A percentile compares a stretch with the other conserved stretches of the same genome.
Conservation (phyloP, 92 coral and sea anemone species). For the Porites divaricata region DNA sequence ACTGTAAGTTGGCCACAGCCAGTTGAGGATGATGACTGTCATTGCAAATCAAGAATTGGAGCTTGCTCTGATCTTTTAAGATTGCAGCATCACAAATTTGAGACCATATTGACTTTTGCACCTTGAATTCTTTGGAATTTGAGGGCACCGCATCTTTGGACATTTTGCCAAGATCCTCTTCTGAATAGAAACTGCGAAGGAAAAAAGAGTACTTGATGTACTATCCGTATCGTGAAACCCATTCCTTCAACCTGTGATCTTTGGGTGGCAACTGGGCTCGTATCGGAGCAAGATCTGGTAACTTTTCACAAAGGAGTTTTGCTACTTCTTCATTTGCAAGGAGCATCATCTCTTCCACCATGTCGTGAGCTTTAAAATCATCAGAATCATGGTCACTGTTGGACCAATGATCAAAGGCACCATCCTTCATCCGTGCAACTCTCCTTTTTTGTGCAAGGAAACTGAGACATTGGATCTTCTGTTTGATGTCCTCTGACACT, state of each 20-base stretch:
- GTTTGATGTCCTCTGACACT: conserved; percentile 28
- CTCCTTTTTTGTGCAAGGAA: conserved; percentile 61
- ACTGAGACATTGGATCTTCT: conserved; percentile 31
- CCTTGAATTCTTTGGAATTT: not conserved
- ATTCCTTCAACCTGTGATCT: conserved; percentile 51
- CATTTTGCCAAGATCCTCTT: not conserved
- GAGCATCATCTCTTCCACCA: conserved; percentile 84
- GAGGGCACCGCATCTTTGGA: not conserved
- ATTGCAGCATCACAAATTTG: conserved; percentile 31
- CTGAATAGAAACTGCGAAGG: conserved; percentile 38
- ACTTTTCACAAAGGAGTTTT: conserved; percentile 22
- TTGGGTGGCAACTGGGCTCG: conserved; percentile 80
- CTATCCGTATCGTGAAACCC: conserved; percentile 50
- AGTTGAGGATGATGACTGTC: conserved; percentile 68
- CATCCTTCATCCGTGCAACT: conserved; percentile 59
- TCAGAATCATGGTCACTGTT: conserved; percentile 29
- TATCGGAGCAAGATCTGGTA: conserved; percentile 53
- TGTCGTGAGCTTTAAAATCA: conserved; percentile 58
- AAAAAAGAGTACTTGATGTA: conserved; percentile 43
- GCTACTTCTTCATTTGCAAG: conserved; percentile 71
- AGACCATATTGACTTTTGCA: conserved; percentile 56
- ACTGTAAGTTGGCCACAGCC: conserved; percentile 67
- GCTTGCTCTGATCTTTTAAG: conserved; percentile 31
- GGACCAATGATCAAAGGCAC: conserved; percentile 45
- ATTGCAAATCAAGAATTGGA: conserved; percentile 51